Conservation (phyloP, 2,113 vertebrate genomes). For the Trogon surrucura region DNA sequence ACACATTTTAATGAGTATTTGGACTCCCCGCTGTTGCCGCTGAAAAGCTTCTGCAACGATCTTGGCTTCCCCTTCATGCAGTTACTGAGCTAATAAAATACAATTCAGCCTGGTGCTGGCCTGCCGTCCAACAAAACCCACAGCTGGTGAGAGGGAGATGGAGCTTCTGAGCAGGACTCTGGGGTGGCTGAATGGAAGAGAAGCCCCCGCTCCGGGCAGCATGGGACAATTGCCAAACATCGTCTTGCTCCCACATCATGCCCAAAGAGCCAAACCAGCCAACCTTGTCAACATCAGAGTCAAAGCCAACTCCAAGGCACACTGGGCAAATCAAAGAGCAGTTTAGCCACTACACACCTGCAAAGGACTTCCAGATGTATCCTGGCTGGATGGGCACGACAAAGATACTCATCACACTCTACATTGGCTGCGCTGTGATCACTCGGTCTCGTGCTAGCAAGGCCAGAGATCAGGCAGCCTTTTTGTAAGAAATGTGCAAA, state of each 20-base stretch:
- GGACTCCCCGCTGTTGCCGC: constrained; percentile 23
- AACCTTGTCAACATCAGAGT: neutral
- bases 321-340: neutral
- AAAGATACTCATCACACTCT: neutral
- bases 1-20: constrained; percentile 56
- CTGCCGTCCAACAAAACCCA: neutral
- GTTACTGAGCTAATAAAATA: constrained; percentile 42
- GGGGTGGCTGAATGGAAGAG: neutral
- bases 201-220: neutral
- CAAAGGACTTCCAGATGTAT: neutral
- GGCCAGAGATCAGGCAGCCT: neutral
- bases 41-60: constrained; percentile 35
- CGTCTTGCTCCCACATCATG: neutral
- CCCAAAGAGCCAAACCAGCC: neutral
- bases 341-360: neutral
- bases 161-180: neutral
- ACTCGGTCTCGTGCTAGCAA: neutral
- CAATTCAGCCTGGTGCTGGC: neutral
- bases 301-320: neutral
- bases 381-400: neutral
- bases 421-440: neutral
- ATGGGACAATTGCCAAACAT: neutral
- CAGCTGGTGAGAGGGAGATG: neutral
- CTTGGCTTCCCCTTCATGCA: constrained; percentile 48
- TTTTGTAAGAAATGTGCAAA: neutral